Percentiles rank a stretch among this genome's conserved stretches.
These are phyloP conservation scores for Eleutherodactylus coqui DNA, from an alignment of 2,797 vertebrate species.

Conservation along the genomic window DNA sequence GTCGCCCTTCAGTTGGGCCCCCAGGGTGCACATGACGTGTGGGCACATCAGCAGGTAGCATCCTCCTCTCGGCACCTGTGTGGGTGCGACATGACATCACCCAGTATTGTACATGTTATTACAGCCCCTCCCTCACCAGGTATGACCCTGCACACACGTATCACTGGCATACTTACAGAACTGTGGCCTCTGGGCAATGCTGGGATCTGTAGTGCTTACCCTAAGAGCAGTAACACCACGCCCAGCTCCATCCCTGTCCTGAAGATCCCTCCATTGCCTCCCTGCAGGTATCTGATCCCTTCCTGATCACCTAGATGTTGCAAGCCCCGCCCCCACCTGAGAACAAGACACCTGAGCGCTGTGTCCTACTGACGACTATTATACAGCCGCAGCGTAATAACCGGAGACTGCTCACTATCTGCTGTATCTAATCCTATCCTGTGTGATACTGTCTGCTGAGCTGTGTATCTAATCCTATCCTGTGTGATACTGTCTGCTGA, in stretches of 20 bases:
- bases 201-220: constrained; percentile 17
- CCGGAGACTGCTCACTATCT: not conserved
- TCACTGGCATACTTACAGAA: not conserved
- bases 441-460: not conserved
- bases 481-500: not conserved
- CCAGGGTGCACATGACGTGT: not conserved
- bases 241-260: not conserved
- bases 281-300: not conserved
- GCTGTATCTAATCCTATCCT: not conserved
- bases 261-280: not conserved
- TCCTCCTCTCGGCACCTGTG: no score
- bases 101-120: not conserved
- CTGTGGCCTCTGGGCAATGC: not conserved
- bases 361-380: not conserved
- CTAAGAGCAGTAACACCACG: not conserved
- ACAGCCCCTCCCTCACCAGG: not conserved
- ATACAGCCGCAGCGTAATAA: not conserved
- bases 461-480: not conserved
- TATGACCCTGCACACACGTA: not conserved
- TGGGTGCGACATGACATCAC: not conserved
- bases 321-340: not conserved
- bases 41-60: not conserved
- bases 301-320: constrained; percentile 44
- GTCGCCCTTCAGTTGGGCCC: not conserved
- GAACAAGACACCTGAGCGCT: not conserved